Base-by-base conservation (phyloP, 2,113 vertebrate genomes). In the Nycticorax nycticorax region DNA sequence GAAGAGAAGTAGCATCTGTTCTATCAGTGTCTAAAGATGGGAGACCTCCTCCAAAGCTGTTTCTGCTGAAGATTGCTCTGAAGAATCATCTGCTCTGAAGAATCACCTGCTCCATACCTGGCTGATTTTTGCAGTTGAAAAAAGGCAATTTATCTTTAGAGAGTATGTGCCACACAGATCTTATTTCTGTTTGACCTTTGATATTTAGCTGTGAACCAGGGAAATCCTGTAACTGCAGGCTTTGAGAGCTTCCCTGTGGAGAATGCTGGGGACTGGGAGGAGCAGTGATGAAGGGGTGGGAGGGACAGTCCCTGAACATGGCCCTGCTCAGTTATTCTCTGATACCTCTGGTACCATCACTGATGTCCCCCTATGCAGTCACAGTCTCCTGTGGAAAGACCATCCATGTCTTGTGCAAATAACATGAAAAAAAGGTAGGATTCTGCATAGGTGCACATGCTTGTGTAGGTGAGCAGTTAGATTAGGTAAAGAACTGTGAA, bases 311-410 rank as follows among this genome's bases (percentile, higher is more conserved):
- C 26, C 55, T 41, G 59, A 72, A 16, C 15, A 33, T 27, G 14
- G 41, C 18, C 6, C 78, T 62, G 50, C 32, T 77, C 60, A 39
- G 8, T 43, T 80, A 24, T 55, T 72, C 52, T 91, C 52, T 73
- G 37, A 24, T 20, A 37, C 15, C 8, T 66, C 32, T 74, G 43
- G 26, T 55, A 28, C 13, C 22, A n/a, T 47, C 28, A 35, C 10
- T 55, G 12, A 8, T 39, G 45, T 45, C 28, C 12, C 15, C 9
- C 21, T 48, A 0, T 3, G 11, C 1, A 6, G n/a, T 30, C 27
- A 50, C 30, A 37, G 27, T 13, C 16, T 73, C 23, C 55, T 84
- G 19, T 17, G 24, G 33, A 52, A 92, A 85, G 10, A 77, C 13
- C 7, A 78, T 12, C 0, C 10, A 6, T 0, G 1, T 47, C 66